Percentiles rank a stretch among this genome's conserved stretches.
Conservation (phyloP, 2,888 invertebrate genomes). For the Syrphus vitripennis region DNA sequence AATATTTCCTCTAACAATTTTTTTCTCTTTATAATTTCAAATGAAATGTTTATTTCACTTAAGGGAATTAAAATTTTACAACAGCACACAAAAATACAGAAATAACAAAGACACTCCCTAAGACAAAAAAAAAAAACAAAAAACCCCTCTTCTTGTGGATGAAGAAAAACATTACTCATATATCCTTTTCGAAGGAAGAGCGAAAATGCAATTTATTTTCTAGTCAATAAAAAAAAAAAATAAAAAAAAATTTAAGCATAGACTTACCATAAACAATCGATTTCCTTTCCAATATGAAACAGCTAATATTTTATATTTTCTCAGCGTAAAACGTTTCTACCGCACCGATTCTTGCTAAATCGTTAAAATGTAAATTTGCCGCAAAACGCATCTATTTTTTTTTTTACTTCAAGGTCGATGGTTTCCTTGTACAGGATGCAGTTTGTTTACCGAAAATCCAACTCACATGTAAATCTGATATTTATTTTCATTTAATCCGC, state of each 20-base stretch:
- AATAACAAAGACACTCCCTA: neutral
- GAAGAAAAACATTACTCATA: neutral
- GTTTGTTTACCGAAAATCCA: neutral
- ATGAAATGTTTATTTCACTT: neutral
- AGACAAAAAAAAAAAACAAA: neutral
- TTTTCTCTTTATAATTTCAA: no score
- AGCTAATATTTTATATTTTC: slow-evolving; percentile 22
- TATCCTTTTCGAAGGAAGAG: neutral
- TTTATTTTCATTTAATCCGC: slow-evolving; percentile 35
- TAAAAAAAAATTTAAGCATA: neutral
- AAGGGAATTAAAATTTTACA: neutral
- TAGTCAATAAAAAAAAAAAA: slow-evolving; percentile 14
- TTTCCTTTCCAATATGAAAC: slow-evolving; percentile 21
- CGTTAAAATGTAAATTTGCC: slow-evolving; percentile 8
- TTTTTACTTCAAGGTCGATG: slow-evolving; percentile 36
- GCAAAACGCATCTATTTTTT: slow-evolving; percentile 2
- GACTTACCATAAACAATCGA: slow-evolving; percentile 53
- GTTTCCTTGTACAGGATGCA: neutral
- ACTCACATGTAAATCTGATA: slow-evolving; percentile 15
- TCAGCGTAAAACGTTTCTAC: neutral
- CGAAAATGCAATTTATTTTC: slow-evolving; percentile 38
- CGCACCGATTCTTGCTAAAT: neutral
- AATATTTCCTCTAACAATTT: no score
- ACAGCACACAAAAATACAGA: neutral
- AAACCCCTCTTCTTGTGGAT: neutral